phyloP scores from a whole-genome alignment of 1,140 invertebrate species.

The Nomia melanderi region DNA sequence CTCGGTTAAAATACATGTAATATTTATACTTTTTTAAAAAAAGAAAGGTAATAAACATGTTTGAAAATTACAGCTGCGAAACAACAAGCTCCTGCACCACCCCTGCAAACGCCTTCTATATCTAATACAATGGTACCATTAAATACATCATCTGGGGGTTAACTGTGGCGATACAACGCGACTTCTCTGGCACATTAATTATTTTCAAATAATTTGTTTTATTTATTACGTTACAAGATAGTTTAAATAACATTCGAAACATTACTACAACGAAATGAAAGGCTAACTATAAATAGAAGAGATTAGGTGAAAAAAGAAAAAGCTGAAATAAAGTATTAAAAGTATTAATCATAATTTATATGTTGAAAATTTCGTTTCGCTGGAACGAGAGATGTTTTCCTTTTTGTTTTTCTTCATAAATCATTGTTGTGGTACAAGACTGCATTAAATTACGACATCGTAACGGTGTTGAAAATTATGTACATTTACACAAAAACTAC shows the following conservation, averaged over 20 bases:
- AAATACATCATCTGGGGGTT: constrained; percentile 69
- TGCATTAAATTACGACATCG: constrained; percentile 22
- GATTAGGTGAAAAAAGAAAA: neutral
- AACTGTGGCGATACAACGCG: constrained; percentile 71
- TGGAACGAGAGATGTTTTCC: constrained; percentile 36
- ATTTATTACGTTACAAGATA: constrained; percentile 48
- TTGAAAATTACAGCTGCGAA: constrained; percentile 77
- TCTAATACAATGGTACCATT: constrained; percentile 69
- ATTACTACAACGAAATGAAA: constrained; percentile 6
- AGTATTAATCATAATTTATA: constrained; percentile 28
- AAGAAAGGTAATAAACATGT: constrained; percentile 48
- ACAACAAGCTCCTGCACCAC: constrained; percentile 77
- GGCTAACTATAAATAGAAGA: neutral
- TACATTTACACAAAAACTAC: constrained; percentile 9
- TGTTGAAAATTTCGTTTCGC: constrained; percentile 54
- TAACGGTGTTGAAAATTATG: constrained; percentile 8
- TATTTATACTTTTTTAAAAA: neutral
- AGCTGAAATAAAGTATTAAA: constrained; percentile 34
- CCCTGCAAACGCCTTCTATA: constrained; percentile 69
- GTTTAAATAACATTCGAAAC: constrained; percentile 29
- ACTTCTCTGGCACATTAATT: constrained; percentile 72
- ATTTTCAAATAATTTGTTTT: constrained; percentile 50
- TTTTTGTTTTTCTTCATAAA: constrained; percentile 33
- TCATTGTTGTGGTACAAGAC: constrained; percentile 11
- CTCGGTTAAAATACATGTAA: constrained; percentile 1